These are phyloP conservation scores for Eclectus roratus DNA, from an alignment of 2,113 vertebrate species.

Conservation along the genomic window DNA sequence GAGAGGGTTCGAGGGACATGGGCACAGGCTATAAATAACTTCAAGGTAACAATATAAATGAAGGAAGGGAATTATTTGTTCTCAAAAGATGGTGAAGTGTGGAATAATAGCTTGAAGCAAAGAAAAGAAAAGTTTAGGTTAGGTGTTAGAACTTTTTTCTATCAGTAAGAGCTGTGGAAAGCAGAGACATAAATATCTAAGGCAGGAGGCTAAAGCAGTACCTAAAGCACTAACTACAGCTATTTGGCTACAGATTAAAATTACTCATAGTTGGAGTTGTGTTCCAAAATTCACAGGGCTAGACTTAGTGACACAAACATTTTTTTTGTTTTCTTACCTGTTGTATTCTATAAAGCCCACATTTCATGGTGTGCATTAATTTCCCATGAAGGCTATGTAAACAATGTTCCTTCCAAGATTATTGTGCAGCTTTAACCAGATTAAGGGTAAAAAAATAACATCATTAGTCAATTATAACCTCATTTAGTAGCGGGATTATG, in stretches of 20 bases:
- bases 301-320: neutral
- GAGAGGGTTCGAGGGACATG: slow-evolving; percentile 32
- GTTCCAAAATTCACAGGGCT: neutral
- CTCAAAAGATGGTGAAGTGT: slow-evolving; percentile 39
- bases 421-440: neutral
- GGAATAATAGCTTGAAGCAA: slow-evolving; percentile 37
- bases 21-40: slow-evolving; percentile 68
- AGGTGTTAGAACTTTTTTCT: slow-evolving; percentile 10
- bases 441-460: neutral
- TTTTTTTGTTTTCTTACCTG: neutral
- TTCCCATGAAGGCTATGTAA: neutral
- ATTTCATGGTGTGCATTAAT: neutral
- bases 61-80: slow-evolving; percentile 68
- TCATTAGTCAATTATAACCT: neutral
- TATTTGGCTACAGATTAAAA: slow-evolving; percentile 10
- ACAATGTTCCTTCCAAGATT: neutral
- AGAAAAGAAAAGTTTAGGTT: slow-evolving; percentile 24
- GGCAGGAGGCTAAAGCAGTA: neutral
- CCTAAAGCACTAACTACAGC: neutral
- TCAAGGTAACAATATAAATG: slow-evolving; percentile 69
- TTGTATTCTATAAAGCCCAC: neutral
- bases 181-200: slow-evolving; percentile 16
- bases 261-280: neutral
- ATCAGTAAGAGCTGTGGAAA: neutral
- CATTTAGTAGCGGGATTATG: neutral